These are phyloP conservation scores for Parnassius mnemosyne DNA, from an alignment of 2,888 invertebrate genomes.

Conservation along the genomic window DNA sequence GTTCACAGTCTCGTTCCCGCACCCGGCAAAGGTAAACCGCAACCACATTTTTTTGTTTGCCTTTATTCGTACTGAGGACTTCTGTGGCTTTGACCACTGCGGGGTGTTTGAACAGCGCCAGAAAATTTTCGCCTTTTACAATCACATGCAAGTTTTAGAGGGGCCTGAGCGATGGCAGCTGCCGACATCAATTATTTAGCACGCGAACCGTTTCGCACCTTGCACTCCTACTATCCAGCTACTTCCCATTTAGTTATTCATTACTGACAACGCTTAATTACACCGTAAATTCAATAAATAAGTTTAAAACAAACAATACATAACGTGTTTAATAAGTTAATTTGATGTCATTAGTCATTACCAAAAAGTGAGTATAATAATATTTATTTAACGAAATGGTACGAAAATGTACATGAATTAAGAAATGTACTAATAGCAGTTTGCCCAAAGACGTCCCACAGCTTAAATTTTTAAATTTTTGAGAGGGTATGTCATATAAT, in stretches of 20 bases:
- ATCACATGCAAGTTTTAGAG: constrained; percentile 65
- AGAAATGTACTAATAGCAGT: no score
- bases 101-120: constrained; percentile 31
- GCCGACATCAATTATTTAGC: constrained; percentile 69
- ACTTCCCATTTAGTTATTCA: constrained; percentile 1
- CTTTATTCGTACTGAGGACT: constrained; percentile 61
- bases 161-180: constrained; percentile 66
- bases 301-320: no score
- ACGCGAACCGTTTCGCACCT: constrained; percentile 77
- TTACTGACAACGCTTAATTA: constrained; percentile 7
- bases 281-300: not conserved
- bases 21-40: constrained; percentile 72
- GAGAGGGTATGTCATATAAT: no score
- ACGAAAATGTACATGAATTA: no score
- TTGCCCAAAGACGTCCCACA: no score
- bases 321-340: no score
- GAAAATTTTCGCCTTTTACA: constrained; percentile 61
- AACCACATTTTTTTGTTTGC: constrained; percentile 71
- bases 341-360: no score
- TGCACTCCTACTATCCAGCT: constrained; percentile 43
- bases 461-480: no score
- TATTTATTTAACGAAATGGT: no score
- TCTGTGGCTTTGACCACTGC: constrained; percentile 62
- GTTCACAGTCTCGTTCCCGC: constrained; percentile 72
- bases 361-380: no score